phyloP scores from a whole-genome alignment of 2,113 vertebrate genomes.

The Orientallactaga bullata region DNA sequence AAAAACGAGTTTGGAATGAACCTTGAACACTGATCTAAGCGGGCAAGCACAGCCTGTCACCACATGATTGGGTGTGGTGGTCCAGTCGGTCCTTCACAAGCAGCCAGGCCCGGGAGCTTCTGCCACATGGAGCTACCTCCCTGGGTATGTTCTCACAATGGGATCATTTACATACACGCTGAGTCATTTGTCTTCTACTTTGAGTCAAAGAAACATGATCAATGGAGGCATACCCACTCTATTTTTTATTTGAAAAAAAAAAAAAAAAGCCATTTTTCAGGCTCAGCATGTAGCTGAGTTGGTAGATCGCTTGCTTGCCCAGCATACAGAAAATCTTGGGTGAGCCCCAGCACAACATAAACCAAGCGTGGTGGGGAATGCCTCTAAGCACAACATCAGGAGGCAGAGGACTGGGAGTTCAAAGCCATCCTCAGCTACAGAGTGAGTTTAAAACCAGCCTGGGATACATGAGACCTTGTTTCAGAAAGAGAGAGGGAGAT shows the following conservation, averaged over 20 bases:
- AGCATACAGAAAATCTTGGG: background rate
- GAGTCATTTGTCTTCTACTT: conserved; percentile 33
- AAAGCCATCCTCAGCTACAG: background rate
- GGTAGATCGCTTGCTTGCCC: background rate
- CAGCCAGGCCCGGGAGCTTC: conserved; percentile 57
- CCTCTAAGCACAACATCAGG: background rate
- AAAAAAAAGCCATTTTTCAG: background rate
- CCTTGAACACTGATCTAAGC: conserved; percentile 45
- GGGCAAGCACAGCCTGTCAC: conserved; percentile 16
- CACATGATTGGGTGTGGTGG: conserved; percentile 44
- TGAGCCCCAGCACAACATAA: background rate
- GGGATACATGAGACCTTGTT: background rate
- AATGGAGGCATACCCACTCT: background rate
- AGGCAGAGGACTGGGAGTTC: background rate
- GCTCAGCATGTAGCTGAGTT: background rate
- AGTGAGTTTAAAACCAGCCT: background rate
- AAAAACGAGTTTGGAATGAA: conserved; percentile 69
- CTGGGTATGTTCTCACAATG: conserved; percentile 7
- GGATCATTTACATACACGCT: background rate
- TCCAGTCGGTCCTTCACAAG: conserved; percentile 41
- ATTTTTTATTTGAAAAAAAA: background rate
- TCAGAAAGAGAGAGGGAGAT: background rate
- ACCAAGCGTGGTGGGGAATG: no score
- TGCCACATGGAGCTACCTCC: conserved; percentile 62
- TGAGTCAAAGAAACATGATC: background rate